Conservation (phyloP, 1,140 invertebrate species). For the Cyrtorhinus lividipennis region DNA sequence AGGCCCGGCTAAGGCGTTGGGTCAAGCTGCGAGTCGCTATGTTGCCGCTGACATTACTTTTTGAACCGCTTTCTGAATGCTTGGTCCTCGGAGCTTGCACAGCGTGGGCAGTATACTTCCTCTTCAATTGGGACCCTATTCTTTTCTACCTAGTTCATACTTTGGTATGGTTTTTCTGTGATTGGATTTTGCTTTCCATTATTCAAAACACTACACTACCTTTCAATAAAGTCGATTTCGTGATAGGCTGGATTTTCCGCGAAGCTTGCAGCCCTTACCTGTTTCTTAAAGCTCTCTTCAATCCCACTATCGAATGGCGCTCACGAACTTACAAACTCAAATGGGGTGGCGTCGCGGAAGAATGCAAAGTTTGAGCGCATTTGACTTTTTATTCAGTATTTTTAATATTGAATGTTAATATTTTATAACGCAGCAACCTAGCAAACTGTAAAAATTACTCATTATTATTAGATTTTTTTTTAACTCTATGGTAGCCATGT, state of each 20-base stretch:
- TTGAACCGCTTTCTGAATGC: conserved; percentile 95
- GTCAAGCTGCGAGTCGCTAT: conserved; percentile 88
- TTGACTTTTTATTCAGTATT: background rate
- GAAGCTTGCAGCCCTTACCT: conserved; percentile 80
- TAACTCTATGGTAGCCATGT: background rate
- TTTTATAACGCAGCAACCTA: background rate
- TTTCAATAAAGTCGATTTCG: conserved; percentile 92
- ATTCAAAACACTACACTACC: conserved; percentile 85
- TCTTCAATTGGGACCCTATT: conserved; percentile 77
- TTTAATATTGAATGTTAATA: background rate
- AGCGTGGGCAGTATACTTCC: conserved; percentile 63
- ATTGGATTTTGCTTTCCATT: conserved; percentile 79
- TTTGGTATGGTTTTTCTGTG: conserved; percentile 86
- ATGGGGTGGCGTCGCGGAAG: conserved; percentile 85
- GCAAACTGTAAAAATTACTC: background rate
- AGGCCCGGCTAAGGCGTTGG: conserved; percentile 80
- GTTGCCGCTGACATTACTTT: conserved; percentile 75
- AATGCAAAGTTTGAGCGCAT: conserved; percentile 39
- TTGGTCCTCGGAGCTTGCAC: conserved; percentile 76
- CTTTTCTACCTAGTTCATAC: conserved; percentile 87
- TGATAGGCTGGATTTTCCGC: conserved; percentile 89
- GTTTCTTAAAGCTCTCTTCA: conserved; percentile 63
- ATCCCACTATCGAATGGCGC: conserved; percentile 82
- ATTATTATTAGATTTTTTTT: conserved; percentile 5
- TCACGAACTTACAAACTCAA: conserved; percentile 72